Conservation (phyloP, 2,888 invertebrate genomes). For the Ditula angustiorana region DNA sequence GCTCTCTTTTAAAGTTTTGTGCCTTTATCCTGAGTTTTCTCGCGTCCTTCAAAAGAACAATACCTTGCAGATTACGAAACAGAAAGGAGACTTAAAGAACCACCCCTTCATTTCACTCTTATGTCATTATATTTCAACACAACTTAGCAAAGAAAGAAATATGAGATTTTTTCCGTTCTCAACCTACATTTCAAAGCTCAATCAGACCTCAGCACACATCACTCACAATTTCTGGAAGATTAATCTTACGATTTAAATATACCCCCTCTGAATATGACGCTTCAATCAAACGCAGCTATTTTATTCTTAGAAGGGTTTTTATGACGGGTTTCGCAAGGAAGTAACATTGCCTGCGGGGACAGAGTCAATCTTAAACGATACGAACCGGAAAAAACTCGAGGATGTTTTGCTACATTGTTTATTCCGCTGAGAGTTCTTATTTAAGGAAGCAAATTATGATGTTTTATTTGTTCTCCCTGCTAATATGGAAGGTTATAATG, state of each 20-base stretch:
- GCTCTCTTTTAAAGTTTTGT: too few relatives aligned
- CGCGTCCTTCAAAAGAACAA: too few relatives aligned
- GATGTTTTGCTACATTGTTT: slow-evolving; percentile 28
- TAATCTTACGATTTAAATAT: slow-evolving; percentile 12
- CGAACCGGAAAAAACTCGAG: slow-evolving; percentile 31
- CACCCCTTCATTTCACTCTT: not conserved
- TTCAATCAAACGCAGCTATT: slow-evolving; percentile 25
- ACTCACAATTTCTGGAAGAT: slow-evolving; percentile 5
- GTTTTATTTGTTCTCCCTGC: not conserved
- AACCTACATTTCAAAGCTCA: slow-evolving; percentile 9
- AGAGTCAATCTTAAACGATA: slow-evolving; percentile 38
- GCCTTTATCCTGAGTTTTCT: too few relatives aligned
- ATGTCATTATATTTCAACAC: not conserved
- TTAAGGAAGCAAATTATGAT: slow-evolving; percentile 16
- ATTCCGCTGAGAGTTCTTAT: slow-evolving; percentile 9
- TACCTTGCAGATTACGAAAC: too few relatives aligned
- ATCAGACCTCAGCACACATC: slow-evolving; percentile 10
- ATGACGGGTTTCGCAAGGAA: slow-evolving; percentile 20
- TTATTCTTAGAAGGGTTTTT: slow-evolving; percentile 21
- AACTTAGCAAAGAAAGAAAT: slow-evolving; percentile 17
- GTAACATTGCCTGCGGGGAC: slow-evolving; percentile 29
- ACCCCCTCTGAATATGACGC: slow-evolving; percentile 7
- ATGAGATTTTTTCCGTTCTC: not conserved
- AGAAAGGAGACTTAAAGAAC: not conserved
- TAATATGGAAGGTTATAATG: not conserved